Percentiles rank a stretch among this genome's conserved stretches.
These are phyloP conservation scores for Brachyptera risi DNA, from an alignment of 2,888 invertebrate species.

Conservation along the genomic window DNA sequence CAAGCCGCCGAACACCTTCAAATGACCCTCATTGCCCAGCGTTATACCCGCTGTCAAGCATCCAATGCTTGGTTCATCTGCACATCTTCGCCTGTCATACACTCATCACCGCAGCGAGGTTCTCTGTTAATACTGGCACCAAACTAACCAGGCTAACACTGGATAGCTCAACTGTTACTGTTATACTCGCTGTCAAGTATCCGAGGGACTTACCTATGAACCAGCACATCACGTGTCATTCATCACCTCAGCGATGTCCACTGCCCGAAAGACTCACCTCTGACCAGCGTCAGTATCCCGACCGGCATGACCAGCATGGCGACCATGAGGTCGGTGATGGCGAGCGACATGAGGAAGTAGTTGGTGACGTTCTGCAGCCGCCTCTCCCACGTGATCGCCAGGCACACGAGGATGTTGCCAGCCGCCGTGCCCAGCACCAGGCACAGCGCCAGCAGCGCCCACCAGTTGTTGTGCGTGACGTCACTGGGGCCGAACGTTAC, in stretches of 20 bases:
- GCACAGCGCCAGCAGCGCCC: slow-evolving; percentile 71
- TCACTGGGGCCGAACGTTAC: slow-evolving; percentile 38
- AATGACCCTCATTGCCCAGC: too few relatives aligned
- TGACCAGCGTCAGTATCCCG: slow-evolving; percentile 74
- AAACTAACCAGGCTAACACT: too few relatives aligned
- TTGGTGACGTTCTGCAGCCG: slow-evolving; percentile 95
- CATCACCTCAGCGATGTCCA: not conserved
- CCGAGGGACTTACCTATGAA: too few relatives aligned
- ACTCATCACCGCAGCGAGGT: too few relatives aligned
- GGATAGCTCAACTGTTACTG: too few relatives aligned
- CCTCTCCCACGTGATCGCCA: slow-evolving; percentile 89
- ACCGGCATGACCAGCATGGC: slow-evolving; percentile 94
- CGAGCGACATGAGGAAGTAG: slow-evolving; percentile 93
- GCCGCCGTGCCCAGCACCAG: slow-evolving; percentile 82
- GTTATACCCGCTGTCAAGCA: too few relatives aligned
- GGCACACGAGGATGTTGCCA: slow-evolving; percentile 89
- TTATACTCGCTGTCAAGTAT: too few relatives aligned
- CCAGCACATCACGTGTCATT: too few relatives aligned
- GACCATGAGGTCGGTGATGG: slow-evolving; percentile 92
- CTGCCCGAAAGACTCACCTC: slow-evolving; percentile 57
- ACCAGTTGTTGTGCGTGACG: slow-evolving; percentile 62
- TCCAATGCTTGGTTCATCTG: too few relatives aligned
- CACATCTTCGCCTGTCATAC: too few relatives aligned
- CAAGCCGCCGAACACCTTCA: too few relatives aligned
- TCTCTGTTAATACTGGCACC: too few relatives aligned